phyloP scores from a whole-genome alignment of 2,888 invertebrate species.

The Cephalotes varians region DNA sequence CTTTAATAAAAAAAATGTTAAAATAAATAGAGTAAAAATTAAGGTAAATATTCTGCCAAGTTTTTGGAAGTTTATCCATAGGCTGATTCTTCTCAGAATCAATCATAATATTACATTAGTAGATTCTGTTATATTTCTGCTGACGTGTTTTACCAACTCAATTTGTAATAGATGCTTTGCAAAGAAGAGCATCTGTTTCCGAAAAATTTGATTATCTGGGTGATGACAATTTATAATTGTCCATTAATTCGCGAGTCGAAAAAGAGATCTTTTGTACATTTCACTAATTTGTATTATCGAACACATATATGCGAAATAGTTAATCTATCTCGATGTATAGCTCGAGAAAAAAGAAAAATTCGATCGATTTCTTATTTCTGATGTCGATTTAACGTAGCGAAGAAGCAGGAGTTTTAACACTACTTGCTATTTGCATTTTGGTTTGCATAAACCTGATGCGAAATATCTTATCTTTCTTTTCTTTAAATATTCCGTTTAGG shows the following conservation, averaged over 20 bases:
- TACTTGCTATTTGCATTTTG: not conserved
- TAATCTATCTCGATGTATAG: not conserved
- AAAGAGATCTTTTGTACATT: not conserved
- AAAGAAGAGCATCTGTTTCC: not conserved
- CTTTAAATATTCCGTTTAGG: not conserved
- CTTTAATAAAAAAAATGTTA: too few species aligned
- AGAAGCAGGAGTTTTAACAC: not conserved
- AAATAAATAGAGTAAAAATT: too few species aligned
- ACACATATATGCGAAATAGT: not conserved
- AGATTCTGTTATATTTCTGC: too few species aligned
- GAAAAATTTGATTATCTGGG: not conserved
- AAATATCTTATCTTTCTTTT: not conserved
- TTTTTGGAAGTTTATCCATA: too few species aligned
- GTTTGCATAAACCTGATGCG: not conserved
- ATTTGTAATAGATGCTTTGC: not conserved
- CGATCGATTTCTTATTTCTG: not conserved
- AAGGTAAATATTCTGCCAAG: too few species aligned
- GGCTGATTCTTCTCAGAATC: too few species aligned
- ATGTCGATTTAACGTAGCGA: not conserved
- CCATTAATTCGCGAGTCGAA: not conserved
- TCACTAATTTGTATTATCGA: not conserved
- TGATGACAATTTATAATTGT: not conserved
- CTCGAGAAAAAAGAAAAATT: not conserved
- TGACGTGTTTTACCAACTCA: not conserved
- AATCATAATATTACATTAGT: too few species aligned